A percentile compares a stretch with the other conserved stretches of the same genome.
These are phyloP conservation scores for Patiria miniata DNA, from an alignment of 35 echinoderm and acorn worm species.

Conservation along the genomic window DNA sequence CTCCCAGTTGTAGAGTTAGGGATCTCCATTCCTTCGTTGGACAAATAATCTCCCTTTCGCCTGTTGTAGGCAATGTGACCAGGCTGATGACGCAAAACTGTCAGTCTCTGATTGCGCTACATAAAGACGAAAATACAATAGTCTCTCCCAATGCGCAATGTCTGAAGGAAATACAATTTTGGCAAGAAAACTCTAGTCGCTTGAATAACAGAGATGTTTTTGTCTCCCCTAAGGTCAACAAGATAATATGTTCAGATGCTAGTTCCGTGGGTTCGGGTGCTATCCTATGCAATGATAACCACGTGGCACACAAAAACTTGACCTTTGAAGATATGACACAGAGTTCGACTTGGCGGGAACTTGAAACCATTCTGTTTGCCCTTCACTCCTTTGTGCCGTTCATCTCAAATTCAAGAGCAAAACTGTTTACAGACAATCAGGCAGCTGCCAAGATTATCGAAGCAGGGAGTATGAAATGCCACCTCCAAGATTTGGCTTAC, in stretches of 20 bases:
- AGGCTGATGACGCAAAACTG: background rate
- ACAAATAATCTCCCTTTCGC: slow-evolving; percentile 14
- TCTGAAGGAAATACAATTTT: slow-evolving; percentile 21
- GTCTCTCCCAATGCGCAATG: background rate
- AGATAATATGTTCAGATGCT: slow-evolving; percentile 39
- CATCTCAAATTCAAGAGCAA: slow-evolving; percentile 2
- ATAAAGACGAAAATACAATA: background rate
- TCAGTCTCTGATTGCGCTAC: background rate
- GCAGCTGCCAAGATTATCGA: background rate
- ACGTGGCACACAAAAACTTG: slow-evolving; percentile 55
- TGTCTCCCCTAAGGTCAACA: slow-evolving; percentile 22
- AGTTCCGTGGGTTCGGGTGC: too few relatives aligned
- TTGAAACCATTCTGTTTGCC: slow-evolving; percentile 13
- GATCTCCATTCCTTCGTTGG: slow-evolving; percentile 7
- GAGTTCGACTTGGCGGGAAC: too few relatives aligned
- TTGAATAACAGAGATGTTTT: slow-evolving; percentile 28
- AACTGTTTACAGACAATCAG: slow-evolving; percentile 48
- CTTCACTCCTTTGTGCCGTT: background rate
- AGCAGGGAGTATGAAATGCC: slow-evolving; percentile 36
- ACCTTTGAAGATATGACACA: too few relatives aligned
- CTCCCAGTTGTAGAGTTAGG: background rate
- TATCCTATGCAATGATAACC: background rate
- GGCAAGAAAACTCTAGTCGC: slow-evolving; percentile 9
- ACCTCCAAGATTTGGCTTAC: slow-evolving; percentile 26
- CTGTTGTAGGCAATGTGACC: slow-evolving; percentile 4